Conservation (phyloP, 2,888 invertebrate species). For the Hypsopygia costalis region DNA sequence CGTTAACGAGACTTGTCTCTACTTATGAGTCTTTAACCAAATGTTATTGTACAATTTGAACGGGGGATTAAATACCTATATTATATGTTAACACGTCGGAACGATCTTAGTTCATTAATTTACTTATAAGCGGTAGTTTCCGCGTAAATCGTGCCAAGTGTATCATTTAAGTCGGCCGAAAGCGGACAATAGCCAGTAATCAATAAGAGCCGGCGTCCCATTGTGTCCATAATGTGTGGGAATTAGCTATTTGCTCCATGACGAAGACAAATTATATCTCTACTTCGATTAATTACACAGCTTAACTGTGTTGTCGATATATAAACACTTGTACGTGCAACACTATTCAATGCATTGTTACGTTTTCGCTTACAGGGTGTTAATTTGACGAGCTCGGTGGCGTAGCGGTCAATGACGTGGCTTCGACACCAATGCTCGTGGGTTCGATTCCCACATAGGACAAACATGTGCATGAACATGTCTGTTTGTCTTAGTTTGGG, state of each 20-base stretch:
- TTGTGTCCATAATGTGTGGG: constrained; percentile 76
- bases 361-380: neutral
- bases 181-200: constrained; percentile 73
- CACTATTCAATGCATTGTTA: constrained; percentile 2
- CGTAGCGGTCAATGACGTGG: no score
- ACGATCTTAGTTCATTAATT: constrained; percentile 42
- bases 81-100: constrained; percentile 11
- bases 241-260: constrained; percentile 76
- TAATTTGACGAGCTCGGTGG: no score
- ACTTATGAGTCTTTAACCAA: no score
- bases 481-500: no score
- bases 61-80: neutral
- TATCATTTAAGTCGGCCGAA: constrained; percentile 67
- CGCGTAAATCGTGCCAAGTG: constrained; percentile 62
- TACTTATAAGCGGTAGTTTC: constrained; percentile 44
- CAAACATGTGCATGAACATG: no score
- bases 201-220: constrained; percentile 69
- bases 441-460: no score
- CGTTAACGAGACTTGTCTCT: no score
- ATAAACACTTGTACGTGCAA: constrained; percentile 17
- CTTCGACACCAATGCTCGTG: no score
- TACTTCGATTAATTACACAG: constrained; percentile 73
- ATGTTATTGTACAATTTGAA: neutral
- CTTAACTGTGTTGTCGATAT: constrained; percentile 67
- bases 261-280: constrained; percentile 77